Evolutionary conservation across 2,888 invertebrate species (phyloP), one percentile per base, ranked within the genome.

Genomic region (Protodeltote pygarga): DNA sequence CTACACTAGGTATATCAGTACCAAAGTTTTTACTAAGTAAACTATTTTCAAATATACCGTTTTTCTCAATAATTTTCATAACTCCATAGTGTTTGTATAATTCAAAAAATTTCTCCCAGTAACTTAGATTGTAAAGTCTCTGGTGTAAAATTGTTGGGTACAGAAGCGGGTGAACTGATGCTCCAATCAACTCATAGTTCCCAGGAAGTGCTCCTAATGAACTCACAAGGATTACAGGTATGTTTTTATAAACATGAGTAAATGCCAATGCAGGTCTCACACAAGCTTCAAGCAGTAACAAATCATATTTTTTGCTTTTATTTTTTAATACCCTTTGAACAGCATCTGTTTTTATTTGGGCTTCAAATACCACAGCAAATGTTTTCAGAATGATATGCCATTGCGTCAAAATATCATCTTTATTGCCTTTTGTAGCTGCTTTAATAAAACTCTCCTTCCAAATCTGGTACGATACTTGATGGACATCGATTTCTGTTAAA

Each of bases 401-500:
- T 55, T 71, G 66, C 2, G 34, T 11, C 0, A 39, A n/a, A 3
- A 64, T 2, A 14, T 66, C 10, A 5, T 10, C 2, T 11, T 31
- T 37, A 0, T 35, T 44, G 1, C 57, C 62, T 16, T 45, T 49
- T 0, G 45, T 24, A 3, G 32, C 14, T 1, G 3, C n/a, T n/a
- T n/a, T 40, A 4, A 21, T 29, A 0, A 54, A 33, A 0, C 33
- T 10, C 29, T 57, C 29, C 24, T 0, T 35, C 69, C 71, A 66
- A 6, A 54, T 27, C 6, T 40, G 37, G 20, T 81, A 79, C 0
- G 76, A 72, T n/a, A 77, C 11, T 9, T 79, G 72, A 10, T 82
- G 71, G 0, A 84, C 20, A 6, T 84, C 75, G 1, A 89, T 82
- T 68, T 90, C 85, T 2, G 65, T 82, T 3, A 83, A 62, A 39